Evolutionary conservation across 2,113 vertebrate species (phyloP).

Genomic region (Zosterops pallidus): DNA sequence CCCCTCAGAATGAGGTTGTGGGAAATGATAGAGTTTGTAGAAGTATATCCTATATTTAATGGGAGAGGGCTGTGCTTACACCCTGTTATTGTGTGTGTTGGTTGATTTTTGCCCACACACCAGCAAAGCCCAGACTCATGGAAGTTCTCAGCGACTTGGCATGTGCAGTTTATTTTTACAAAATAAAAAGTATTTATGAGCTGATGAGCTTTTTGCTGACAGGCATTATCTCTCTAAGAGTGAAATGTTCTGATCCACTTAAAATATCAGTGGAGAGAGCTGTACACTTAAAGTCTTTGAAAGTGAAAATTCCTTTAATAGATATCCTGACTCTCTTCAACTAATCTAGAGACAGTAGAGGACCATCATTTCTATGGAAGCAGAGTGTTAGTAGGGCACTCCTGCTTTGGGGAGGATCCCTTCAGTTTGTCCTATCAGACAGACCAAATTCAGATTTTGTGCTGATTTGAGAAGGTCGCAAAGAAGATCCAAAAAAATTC

Average conservation of each 20-base stretch:
- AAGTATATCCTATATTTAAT: neutral
- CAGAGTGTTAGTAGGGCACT: neutral
- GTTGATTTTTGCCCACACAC: neutral
- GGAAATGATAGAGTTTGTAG: neutral
- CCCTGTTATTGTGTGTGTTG: constrained; percentile 6
- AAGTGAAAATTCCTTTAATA: neutral
- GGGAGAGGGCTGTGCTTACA: neutral
- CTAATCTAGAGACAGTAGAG: neutral
- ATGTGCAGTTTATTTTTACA: neutral
- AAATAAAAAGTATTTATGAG: neutral
- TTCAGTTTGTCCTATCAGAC: neutral
- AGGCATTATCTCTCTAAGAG: neutral
- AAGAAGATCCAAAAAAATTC: neutral
- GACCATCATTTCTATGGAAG: neutral
- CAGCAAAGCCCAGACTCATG: neutral
- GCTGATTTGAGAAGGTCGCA: neutral
- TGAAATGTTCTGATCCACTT: neutral
- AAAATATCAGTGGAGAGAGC: neutral
- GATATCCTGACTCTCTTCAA: neutral
- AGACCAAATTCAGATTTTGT: neutral
- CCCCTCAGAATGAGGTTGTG: neutral
- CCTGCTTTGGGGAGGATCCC: neutral
- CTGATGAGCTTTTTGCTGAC: neutral
- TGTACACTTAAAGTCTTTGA: neutral
- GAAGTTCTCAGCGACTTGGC: neutral